Conservation (phyloP, 37 sponge, comb jelly and placozoan species). For the Trichoplax adhaerens region DNA sequence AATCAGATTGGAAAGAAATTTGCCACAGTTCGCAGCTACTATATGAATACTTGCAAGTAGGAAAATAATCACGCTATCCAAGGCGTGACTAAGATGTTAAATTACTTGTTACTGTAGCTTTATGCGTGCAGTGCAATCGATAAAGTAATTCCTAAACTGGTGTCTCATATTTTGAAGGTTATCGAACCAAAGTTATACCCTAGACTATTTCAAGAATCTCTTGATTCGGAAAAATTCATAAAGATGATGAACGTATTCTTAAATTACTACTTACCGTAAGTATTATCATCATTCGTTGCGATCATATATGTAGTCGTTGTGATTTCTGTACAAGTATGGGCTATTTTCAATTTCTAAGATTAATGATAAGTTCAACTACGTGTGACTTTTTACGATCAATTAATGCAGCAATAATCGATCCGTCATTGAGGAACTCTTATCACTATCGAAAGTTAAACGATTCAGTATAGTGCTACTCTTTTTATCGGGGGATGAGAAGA, state of each 20-base stretch:
- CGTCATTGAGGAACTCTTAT: constrained; percentile 43
- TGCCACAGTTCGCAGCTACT: not conserved
- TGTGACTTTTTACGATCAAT: constrained; percentile 5
- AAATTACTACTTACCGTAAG: constrained; percentile 29
- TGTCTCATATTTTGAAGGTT: not conserved
- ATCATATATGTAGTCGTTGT: not conserved
- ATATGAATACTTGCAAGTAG: constrained; percentile 37
- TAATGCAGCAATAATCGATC: constrained; percentile 23
- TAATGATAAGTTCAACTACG: not conserved
- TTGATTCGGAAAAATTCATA: constrained; percentile 46
- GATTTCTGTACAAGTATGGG: not conserved
- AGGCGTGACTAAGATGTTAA: not conserved
- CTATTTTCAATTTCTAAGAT: not conserved
- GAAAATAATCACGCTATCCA: not conserved
- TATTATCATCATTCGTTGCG: not conserved
- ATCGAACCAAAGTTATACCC: constrained; percentile 37
- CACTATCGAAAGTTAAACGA: constrained; percentile 52
- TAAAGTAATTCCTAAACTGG: too few relatives aligned
- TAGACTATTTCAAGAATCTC: constrained; percentile 37
- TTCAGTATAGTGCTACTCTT: constrained; percentile 90
- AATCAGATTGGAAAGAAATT: constrained; percentile 43
- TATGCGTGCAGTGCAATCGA: not conserved
- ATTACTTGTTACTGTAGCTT: not conserved
- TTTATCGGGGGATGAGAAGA: constrained; percentile 43
- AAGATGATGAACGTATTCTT: constrained; percentile 33